Evolutionary conservation across 2,797 vertebrate species (phyloP).

Genomic region (Kryptolebias ocellatus): DNA sequence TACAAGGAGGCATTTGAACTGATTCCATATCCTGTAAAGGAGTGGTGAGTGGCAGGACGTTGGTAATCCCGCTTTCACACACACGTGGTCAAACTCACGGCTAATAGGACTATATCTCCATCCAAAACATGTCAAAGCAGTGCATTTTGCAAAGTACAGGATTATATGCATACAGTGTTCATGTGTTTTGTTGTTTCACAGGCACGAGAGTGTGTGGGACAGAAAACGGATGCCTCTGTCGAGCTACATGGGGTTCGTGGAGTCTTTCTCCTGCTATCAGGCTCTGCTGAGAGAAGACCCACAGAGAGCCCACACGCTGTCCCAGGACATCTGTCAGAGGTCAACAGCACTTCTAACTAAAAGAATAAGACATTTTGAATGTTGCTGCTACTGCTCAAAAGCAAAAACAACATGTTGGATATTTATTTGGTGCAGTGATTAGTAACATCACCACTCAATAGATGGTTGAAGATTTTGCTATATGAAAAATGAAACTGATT

Average conservation of each 20-base stretch:
- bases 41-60: slow-evolving; percentile 79
- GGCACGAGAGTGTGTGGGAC: slow-evolving; percentile 76
- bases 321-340: slow-evolving; percentile 69
- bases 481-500: not conserved
- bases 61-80: not conserved
- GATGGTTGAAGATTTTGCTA: not conserved
- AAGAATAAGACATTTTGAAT: too few relatives aligned
- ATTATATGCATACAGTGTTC: not conserved
- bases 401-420: too few relatives aligned
- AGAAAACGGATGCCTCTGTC: slow-evolving; percentile 72
- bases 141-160: not conserved
- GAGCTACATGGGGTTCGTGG: slow-evolving; percentile 78
- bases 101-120: too few relatives aligned
- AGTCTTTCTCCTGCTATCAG: slow-evolving; percentile 83
- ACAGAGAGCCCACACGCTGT: slow-evolving; percentile 72
- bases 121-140: not conserved
- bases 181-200: slow-evolving; percentile 38
- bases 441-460: too few relatives aligned
- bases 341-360: slow-evolving; percentile 25
- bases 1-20: slow-evolving; percentile 76
- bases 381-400: too few relatives aligned
- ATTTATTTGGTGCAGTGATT: too few relatives aligned
- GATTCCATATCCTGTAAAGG: slow-evolving; percentile 82
- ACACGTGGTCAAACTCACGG: too few relatives aligned
- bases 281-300: slow-evolving; percentile 69